Evolutionary conservation across 2,888 invertebrate genomes (phyloP), one percentile per base, ranked within the genome.

Genomic region (Aporophyla lueneburgensis): DNA sequence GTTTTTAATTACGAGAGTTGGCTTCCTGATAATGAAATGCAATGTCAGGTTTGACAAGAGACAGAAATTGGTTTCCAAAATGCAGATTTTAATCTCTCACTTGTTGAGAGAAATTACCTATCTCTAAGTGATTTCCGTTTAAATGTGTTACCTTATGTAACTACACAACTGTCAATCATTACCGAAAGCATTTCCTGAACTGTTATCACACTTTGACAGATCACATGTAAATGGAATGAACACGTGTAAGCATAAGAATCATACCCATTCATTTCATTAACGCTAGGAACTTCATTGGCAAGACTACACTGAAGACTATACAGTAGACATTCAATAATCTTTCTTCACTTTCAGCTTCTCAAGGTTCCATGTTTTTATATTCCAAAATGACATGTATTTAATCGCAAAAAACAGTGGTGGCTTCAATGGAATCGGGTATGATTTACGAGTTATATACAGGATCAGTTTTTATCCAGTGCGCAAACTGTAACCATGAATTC

Each of bases 281-380:
- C 40, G 16, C n/a, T 43, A 16, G 9, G 43, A 62, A 65, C 63
- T 65, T 65, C 46, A 65, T 65, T 65, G 49, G 27, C 27, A 49
- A 65, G 21, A 16, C 46, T 65, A 46, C 24, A 46, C 6, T 12
- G 21, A 24, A 67, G 46, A 16, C 43, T 46, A 9, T 16, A 21
- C 19, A 61, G 9, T 12, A 16, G 12, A 21, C 33, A 61, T 27
- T 54, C 14, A 49, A 51, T 51, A 49, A 72, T 49, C 16, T 53
- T 43, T 62, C 49, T 51, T 67, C 33, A 54, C 33, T 49, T 65
- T 78, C 49, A 66, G 33, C 46, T 40, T 6, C 3, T 61, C 76
- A 71, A 71, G 56, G 65, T 53, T 68, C 10, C 0, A 16, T 33
- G 33, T 33, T 78, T 53, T 33, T 56, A 27, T n/a, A 58, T 71